Conservation (phyloP, 53 echinoderm and acorn worm genomes). For the Holothuria scabra region DNA sequence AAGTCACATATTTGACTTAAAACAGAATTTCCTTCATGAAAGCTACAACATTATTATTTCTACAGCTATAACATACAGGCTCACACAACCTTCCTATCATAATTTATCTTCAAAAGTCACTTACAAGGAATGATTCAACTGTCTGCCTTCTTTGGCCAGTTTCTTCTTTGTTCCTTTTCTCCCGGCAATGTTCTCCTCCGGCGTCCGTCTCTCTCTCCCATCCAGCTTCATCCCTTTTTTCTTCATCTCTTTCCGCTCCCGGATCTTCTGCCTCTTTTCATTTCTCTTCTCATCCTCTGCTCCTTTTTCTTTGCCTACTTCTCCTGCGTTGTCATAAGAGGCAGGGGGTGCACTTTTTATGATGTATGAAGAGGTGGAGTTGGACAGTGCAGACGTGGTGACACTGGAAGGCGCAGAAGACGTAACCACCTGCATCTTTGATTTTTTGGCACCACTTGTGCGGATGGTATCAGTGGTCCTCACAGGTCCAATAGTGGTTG, state of each 20-base stretch:
- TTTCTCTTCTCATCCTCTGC: slow-evolving; percentile 43
- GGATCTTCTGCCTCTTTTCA: slow-evolving; percentile 61
- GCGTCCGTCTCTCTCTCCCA: slow-evolving; percentile 36
- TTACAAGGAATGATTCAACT: slow-evolving; percentile 81
- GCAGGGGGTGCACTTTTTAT: not conserved
- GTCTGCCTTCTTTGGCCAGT: slow-evolving; percentile 62
- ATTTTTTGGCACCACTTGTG: slow-evolving; percentile 65
- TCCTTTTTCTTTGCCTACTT: slow-evolving; percentile 15
- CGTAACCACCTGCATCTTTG: slow-evolving; percentile 46
- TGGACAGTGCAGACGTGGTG: slow-evolving; percentile 34
- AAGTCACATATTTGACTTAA: no score
- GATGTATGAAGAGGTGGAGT: slow-evolving; percentile 4
- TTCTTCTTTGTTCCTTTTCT: slow-evolving; percentile 66
- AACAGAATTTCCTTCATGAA: no score
- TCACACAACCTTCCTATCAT: no score
- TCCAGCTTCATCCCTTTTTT: slow-evolving; percentile 45
- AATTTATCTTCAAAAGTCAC: not conserved
- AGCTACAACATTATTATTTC: no score
- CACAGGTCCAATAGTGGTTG: slow-evolving; percentile 93
- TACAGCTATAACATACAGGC: no score
- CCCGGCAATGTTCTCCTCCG: slow-evolving; percentile 62
- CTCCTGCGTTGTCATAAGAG: not conserved
- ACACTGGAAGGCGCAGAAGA: slow-evolving; percentile 44
- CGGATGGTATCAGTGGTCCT: slow-evolving; percentile 81
- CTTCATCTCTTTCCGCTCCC: slow-evolving; percentile 44